These are phyloP conservation scores for Petrocephalus microphthalmus DNA, from an alignment of 2,113 vertebrate species.

Conservation along the genomic window DNA sequence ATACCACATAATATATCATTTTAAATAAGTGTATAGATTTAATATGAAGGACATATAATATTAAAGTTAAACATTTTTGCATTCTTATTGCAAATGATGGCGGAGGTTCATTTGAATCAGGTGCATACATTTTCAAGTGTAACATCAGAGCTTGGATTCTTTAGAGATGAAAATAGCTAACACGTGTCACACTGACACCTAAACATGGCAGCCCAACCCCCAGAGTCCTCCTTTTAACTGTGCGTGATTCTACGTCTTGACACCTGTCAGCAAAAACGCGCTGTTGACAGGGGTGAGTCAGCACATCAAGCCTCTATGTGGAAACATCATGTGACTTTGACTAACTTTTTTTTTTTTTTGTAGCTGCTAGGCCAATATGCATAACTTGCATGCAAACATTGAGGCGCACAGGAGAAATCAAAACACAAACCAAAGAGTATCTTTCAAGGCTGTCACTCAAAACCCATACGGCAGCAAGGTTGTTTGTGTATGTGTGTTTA, in stretches of 20 bases:
- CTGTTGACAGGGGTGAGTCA: slow-evolving; percentile 3
- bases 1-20: background rate
- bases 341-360: background rate
- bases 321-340: background rate
- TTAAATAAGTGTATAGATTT: background rate
- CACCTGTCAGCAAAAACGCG: background rate
- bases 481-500: background rate
- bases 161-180: background rate
- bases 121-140: background rate
- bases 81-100: background rate
- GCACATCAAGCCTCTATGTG: background rate
- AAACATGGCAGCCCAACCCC: background rate
- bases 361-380: background rate
- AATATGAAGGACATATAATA: background rate
- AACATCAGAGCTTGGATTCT: background rate
- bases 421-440: background rate
- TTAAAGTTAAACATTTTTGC: background rate
- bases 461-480: background rate
- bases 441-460: background rate
- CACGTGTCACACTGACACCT: background rate
- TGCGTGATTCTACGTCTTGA: background rate
- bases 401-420: background rate
- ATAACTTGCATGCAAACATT: background rate
- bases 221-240: background rate
- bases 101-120: background rate